phyloP scores from a whole-genome alignment of 2,797 vertebrate species.

The Siniperca scherzeri region DNA sequence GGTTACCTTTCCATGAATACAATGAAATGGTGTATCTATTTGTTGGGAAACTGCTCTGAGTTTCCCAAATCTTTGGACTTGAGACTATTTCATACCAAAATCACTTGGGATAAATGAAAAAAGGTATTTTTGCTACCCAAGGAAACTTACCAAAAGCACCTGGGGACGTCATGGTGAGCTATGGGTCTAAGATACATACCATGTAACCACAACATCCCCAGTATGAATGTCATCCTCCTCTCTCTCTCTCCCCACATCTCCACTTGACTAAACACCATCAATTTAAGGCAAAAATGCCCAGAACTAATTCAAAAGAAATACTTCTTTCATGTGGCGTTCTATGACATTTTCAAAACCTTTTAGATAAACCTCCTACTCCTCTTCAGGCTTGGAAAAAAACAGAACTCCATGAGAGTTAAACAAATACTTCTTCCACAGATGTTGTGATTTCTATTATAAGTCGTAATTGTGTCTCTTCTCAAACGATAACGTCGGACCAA shows the following conservation, averaged over 20 bases:
- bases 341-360: constrained; percentile 4
- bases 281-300: not conserved
- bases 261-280: not conserved
- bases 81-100: not conserved
- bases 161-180: not conserved
- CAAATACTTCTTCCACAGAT: constrained; percentile 2
- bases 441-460: constrained; percentile 17
- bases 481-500: constrained; percentile 12
- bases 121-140: not conserved
- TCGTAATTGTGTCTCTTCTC: constrained; percentile 14
- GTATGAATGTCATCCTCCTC: not conserved
- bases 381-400: not conserved
- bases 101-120: not conserved
- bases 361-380: not conserved
- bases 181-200: not conserved
- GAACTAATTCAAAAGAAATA: not conserved
- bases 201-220: not conserved
- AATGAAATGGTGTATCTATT: not conserved
- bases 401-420: constrained; percentile 12
- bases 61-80: not conserved
- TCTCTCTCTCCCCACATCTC: not conserved
- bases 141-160: not conserved
- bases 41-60: not conserved
- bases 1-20: not conserved
- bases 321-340: not conserved